These are phyloP conservation scores for Chaetorhynchus papuensis DNA, from an alignment of 2,113 vertebrate species.

Conservation along the genomic window DNA sequence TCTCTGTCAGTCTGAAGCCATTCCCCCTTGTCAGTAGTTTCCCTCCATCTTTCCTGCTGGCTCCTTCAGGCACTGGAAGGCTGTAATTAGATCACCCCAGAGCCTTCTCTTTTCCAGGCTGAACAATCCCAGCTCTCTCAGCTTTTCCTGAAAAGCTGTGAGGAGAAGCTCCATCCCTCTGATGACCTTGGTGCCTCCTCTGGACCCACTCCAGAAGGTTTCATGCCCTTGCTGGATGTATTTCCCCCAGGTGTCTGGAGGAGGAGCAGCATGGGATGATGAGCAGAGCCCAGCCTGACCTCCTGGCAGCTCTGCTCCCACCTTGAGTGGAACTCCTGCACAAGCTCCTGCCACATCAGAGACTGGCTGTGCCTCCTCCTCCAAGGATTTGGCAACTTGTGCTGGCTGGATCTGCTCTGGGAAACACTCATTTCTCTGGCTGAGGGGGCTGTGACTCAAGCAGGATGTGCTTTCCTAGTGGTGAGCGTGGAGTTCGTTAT, in stretches of 20 bases:
- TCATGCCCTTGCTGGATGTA: neutral
- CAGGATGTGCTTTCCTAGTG: neutral
- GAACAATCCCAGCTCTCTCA: neutral
- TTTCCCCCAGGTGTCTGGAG: neutral
- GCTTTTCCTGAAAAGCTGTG: neutral
- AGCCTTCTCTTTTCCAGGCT: neutral
- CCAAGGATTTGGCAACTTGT: neutral
- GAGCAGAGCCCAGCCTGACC: neutral
- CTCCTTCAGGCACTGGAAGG: neutral
- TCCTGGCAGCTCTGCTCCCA: neutral
- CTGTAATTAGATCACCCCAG: neutral
- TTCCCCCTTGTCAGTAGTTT: neutral
- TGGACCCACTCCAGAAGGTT: neutral
- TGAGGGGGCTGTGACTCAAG: neutral
- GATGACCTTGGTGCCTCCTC: neutral
- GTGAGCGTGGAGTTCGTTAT: neutral
- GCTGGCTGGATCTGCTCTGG: neutral
- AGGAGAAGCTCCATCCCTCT: neutral
- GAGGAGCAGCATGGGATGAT: neutral
- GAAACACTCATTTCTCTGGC: neutral
- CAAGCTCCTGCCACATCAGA: neutral
- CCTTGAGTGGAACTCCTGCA: rapidly evolving
- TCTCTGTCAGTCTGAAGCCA: too few species aligned
- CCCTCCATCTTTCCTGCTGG: neutral
- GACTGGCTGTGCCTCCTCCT: neutral